A percentile compares a stretch with the other conserved stretches of the same genome.
phyloP scores from a whole-genome alignment of 2,797 vertebrate species.

The Triplophysa yarkandensis region DNA sequence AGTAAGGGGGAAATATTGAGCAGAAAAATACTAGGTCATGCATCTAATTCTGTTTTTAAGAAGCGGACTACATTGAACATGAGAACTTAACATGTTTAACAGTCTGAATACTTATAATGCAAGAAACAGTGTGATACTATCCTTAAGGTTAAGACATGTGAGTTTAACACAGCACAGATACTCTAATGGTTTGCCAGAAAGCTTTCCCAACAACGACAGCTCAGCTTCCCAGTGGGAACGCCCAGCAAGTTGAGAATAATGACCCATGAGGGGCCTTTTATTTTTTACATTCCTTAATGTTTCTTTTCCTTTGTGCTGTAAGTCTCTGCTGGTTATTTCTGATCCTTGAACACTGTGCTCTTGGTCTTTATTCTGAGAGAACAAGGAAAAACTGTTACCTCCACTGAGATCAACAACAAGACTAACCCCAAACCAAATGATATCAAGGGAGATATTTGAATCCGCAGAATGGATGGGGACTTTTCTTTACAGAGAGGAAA shows the following conservation, averaged over 20 bases:
- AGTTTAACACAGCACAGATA: constrained; percentile 46
- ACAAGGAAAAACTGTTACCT: constrained; percentile 60
- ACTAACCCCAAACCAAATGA: constrained; percentile 55
- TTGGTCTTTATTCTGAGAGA: constrained; percentile 57
- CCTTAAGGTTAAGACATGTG: constrained; percentile 32
- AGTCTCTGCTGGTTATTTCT: constrained; percentile 60
- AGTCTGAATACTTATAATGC: too few relatives aligned
- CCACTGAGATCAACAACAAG: constrained; percentile 56
- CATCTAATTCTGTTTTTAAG: too few relatives aligned
- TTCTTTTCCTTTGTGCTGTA: constrained; percentile 59
- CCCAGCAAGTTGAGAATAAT: constrained; percentile 55
- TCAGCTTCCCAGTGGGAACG: constrained; percentile 57
- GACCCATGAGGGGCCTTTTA: constrained; percentile 55
- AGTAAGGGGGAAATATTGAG: too few relatives aligned
- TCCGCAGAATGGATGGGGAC: constrained; percentile 58
- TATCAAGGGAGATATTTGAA: constrained; percentile 65
- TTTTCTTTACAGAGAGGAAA: constrained; percentile 52
- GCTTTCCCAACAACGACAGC: constrained; percentile 51
- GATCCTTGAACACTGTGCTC: too few relatives aligned
- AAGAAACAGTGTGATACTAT: too few relatives aligned
- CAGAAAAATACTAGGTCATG: too few relatives aligned
- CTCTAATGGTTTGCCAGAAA: constrained; percentile 56
- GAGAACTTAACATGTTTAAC: too few relatives aligned
- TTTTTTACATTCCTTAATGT: constrained; percentile 49
- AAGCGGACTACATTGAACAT: too few relatives aligned